Conservation (phyloP, 2,797 vertebrate genomes). For the Cossypha heuglini region DNA sequence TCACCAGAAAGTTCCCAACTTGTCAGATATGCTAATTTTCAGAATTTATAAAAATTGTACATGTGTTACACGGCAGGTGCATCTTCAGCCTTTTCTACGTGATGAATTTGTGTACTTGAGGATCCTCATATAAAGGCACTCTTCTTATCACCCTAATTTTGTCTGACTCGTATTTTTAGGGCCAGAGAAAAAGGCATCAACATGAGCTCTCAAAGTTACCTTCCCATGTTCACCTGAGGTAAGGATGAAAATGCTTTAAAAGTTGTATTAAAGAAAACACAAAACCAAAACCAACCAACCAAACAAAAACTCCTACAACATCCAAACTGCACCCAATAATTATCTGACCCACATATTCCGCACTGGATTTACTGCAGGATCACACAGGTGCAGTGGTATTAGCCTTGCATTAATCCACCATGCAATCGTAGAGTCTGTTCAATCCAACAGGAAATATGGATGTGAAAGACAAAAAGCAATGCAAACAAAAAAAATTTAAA, state of each 20-base stretch:
- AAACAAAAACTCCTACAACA: background rate
- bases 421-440: background rate
- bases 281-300: too few species aligned
- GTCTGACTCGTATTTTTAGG: background rate
- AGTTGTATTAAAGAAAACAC: background rate
- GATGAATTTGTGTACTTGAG: too few species aligned
- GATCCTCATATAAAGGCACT: background rate
- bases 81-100: background rate
- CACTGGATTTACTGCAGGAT: background rate
- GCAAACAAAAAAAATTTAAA: background rate
- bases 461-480: background rate
- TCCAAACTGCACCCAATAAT: background rate
- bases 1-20: background rate
- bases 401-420: background rate
- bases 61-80: rapidly evolving
- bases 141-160: background rate
- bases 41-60: background rate
- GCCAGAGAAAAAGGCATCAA: background rate
- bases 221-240: too few species aligned
- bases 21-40: too few species aligned
- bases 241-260: background rate
- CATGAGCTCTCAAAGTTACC: background rate
- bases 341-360: rapidly evolving
- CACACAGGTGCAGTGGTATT: background rate
- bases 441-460: background rate